These are phyloP conservation scores for Pterocles orientalis DNA, from an alignment of 2,113 vertebrate genomes.

Conservation along the genomic window DNA sequence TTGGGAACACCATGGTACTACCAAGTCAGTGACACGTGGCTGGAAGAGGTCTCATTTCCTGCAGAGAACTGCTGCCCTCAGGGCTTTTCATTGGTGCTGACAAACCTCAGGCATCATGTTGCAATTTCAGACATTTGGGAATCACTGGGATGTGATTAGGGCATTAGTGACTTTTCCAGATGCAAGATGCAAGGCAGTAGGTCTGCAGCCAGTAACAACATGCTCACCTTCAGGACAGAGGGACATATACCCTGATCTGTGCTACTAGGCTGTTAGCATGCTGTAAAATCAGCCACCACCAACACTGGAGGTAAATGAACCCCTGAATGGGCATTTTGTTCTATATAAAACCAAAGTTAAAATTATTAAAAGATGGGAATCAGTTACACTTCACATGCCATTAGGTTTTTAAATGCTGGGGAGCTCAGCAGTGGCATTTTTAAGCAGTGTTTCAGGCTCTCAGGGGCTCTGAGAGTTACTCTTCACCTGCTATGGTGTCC, in stretches of 20 bases:
- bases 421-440: neutral
- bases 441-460: neutral
- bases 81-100: neutral
- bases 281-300: neutral
- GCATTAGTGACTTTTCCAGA: neutral
- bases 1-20: neutral
- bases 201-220: neutral
- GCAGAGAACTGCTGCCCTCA: neutral
- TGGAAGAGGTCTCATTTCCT: neutral
- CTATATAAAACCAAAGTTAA: neutral
- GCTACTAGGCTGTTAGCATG: neutral
- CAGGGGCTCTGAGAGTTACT: neutral
- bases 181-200: neutral
- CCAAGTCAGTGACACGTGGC: neutral
- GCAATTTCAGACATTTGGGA: neutral
- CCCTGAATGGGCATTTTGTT: neutral
- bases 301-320: neutral
- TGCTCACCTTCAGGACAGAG: rapidly evolving
- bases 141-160: neutral
- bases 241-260: neutral
- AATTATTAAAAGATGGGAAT: neutral
- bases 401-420: neutral
- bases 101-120: neutral
- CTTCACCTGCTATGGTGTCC: neutral
- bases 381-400: neutral